Percentiles rank a stretch among this genome's conserved stretches.
phyloP scores from a whole-genome alignment of 2,797 vertebrate species.

The Acipenser oxyrinchus region DNA sequence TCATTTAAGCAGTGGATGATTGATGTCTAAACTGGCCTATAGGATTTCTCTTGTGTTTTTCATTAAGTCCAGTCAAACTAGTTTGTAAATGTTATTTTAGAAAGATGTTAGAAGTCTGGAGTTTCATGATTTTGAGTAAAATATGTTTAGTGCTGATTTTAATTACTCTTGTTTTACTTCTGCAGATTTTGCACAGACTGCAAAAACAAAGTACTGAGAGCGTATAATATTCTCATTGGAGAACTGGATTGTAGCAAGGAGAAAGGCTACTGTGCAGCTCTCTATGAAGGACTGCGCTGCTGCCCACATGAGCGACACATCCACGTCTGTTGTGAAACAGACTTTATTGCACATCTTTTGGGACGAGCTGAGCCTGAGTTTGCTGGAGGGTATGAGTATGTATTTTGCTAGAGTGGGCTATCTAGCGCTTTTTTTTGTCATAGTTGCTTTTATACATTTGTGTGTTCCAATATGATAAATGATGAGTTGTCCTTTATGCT shows the following conservation, averaged over 20 bases:
- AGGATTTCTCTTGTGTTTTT: background rate
- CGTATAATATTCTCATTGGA: constrained; percentile 91
- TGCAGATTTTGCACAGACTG: constrained; percentile 92
- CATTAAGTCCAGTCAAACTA: too few relatives aligned
- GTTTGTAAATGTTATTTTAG: background rate
- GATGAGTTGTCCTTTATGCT: too few relatives aligned
- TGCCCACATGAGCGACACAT: constrained; percentile 91
- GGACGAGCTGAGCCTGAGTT: constrained; percentile 93
- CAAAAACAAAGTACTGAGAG: constrained; percentile 91
- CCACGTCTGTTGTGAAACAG: constrained; percentile 90
- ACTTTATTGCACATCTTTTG: constrained; percentile 88
- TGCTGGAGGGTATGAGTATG: constrained; percentile 93
- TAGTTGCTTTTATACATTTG: background rate
- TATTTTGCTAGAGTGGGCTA: constrained; percentile 66
- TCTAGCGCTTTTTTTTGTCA: constrained; percentile 63
- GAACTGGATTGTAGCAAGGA: constrained; percentile 93
- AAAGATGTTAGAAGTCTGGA: background rate
- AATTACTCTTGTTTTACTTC: background rate
- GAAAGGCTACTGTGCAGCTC: constrained; percentile 87
- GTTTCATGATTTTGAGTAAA: background rate
- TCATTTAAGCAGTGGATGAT: too few relatives aligned
- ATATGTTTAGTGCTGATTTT: background rate
- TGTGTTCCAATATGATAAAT: too few relatives aligned
- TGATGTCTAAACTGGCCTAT: too few relatives aligned
- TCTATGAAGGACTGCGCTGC: constrained; percentile 93